Evolutionary conservation across 2,113 vertebrate genomes (phyloP), one percentile per base, ranked within the genome.

Genomic region (Pluvialis apricaria): DNA sequence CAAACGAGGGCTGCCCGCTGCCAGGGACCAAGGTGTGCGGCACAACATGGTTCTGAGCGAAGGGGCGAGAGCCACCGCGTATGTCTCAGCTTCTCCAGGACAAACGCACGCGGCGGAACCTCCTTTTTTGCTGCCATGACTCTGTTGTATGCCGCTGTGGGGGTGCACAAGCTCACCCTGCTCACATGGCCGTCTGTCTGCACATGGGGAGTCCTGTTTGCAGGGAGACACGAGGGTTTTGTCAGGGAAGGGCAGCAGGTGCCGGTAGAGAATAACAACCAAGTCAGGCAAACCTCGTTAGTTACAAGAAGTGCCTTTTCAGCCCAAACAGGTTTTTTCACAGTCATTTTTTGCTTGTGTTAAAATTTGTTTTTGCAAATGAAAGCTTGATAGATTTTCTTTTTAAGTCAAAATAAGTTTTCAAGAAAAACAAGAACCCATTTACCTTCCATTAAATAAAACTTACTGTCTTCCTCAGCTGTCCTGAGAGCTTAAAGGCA

Each of bases 1-100:
- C 1, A 7, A 45, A 19, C 1, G 6, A 42, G 69, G 17, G 9
- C 44, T 80, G 71, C 32, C 68, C 55, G 83, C 66, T 44, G 83
- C 3, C 10, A 77, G 44, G 68, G 28, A 29, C 75, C 8, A 0
- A 40, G 51, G 2, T 7, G 60, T 16, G 66, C 72, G 49, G 61
- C 22, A 5, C 36, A 9, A 1, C 0, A 6, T 11, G 70, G 51
- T 8, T 29, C 73, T n/a, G n/a, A 31, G 28, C 4, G 1, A 17
- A 47, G 70, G 22, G 25, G 6, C 3, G 15, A 24, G 6, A 68
- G 78, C 4, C 26, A 1, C 13, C 8, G 64, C 0, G 0, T 7
- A 4, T 11, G 15, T 52, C 44, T 49, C 60, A 1, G 19, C 40
- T 88, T 12, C 55, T 25, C 14, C 64, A 47, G 64, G 54, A 60